phyloP scores from a whole-genome alignment of 2,113 vertebrate species.

The Corythornis vintsioides region DNA sequence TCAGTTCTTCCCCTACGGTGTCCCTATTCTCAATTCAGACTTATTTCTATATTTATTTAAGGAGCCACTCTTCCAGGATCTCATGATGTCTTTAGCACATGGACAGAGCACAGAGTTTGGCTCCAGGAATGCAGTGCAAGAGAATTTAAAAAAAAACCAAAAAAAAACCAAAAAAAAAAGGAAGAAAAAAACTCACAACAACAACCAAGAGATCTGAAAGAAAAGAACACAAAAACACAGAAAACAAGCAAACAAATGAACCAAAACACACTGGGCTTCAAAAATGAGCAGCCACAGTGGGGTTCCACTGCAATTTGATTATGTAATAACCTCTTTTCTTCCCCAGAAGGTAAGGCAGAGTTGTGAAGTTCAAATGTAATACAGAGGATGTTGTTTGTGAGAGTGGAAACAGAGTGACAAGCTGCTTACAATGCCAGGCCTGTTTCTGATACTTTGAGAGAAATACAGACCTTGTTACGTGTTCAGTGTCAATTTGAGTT shows the following conservation, averaged over 20 bases:
- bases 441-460: conserved; percentile 28
- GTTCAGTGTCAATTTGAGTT: conserved; percentile 21
- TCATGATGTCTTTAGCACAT: conserved; percentile 67
- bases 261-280: conserved; percentile 49
- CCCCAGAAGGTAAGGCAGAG: conserved; percentile 42
- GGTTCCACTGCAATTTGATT: conserved; percentile 52
- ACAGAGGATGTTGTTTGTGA: conserved; percentile 39
- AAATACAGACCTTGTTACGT: background rate
- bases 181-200: background rate
- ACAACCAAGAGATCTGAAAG: background rate
- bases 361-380: conserved; percentile 26
- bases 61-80: conserved; percentile 45
- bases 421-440: conserved; percentile 6
- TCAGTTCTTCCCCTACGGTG: background rate
- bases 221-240: background rate
- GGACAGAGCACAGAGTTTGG: background rate
- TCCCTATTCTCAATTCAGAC: conserved; percentile 26
- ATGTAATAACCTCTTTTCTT: conserved; percentile 49
- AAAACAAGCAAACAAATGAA: conserved; percentile 55
- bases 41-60: conserved; percentile 62
- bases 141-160: background rate
- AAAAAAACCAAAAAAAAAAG: background rate
- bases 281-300: conserved; percentile 52
- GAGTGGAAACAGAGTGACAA: conserved; percentile 40
- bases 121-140: conserved; percentile 28